Conservation (phyloP, 2,113 vertebrate species). For the Acrocephalus kingi region DNA sequence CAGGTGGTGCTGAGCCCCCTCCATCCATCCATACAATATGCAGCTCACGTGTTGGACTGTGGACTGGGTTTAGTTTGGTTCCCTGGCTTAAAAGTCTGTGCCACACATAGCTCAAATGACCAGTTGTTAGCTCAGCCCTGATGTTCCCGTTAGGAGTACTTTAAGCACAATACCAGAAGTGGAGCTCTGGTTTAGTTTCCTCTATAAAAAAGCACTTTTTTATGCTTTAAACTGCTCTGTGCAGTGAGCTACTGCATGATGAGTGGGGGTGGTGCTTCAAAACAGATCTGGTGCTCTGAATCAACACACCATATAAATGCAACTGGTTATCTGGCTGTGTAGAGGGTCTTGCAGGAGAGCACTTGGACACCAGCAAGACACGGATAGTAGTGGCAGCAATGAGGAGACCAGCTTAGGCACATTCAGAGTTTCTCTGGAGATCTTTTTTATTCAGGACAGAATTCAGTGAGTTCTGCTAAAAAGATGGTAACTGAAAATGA, state of each 20-base stretch:
- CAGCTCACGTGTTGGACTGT: neutral
- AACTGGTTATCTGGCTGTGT: neutral
- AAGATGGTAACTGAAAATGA: neutral
- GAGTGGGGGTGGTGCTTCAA: neutral
- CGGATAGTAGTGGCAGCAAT: neutral
- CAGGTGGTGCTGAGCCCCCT: neutral
- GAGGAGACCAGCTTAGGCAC: neutral
- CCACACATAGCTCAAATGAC: neutral
- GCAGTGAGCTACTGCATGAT: neutral
- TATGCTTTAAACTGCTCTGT: neutral
- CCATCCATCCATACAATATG: neutral
- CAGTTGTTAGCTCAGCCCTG: neutral
- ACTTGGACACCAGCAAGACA: neutral
- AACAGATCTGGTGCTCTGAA: neutral
- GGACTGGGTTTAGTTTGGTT: neutral
- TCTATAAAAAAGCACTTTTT: neutral
- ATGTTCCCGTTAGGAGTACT: neutral
- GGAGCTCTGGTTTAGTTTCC: neutral
- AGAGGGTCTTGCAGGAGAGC: neutral
- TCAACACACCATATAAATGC: neutral
- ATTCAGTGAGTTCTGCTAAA: neutral
- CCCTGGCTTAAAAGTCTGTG: neutral
- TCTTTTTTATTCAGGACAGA: neutral
- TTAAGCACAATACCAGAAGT: neutral
- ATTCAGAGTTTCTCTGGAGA: neutral